These are phyloP conservation scores for Catonia carolina DNA, from an alignment of 2,888 invertebrate species.

Conservation along the genomic window DNA sequence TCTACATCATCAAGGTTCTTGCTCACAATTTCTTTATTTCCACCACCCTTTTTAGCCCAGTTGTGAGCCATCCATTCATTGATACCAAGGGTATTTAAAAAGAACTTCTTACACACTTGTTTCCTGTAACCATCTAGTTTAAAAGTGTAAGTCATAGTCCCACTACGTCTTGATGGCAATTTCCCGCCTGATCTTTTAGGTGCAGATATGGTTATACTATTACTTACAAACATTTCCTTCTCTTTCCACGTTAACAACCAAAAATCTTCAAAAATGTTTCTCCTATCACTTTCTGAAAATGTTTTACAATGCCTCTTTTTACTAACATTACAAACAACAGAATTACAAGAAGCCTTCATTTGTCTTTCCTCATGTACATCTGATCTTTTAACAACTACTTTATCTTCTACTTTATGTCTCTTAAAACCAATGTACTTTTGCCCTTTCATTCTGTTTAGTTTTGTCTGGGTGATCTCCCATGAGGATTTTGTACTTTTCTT, in stretches of 20 bases:
- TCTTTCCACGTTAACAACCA: slow-evolving; percentile 1
- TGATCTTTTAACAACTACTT: too few species aligned
- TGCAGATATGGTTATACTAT: slow-evolving; percentile 1
- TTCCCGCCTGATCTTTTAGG: too few species aligned
- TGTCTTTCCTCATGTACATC: too few species aligned
- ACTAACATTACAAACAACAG: not conserved
- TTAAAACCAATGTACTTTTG: too few species aligned
- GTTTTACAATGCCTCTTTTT: not conserved
- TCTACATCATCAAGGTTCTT: too few species aligned
- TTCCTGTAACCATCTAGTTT: slow-evolving; percentile 5
- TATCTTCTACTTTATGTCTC: too few species aligned
- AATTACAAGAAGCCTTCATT: slow-evolving; percentile 1
- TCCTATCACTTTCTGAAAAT: not conserved
- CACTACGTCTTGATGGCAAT: too few species aligned
- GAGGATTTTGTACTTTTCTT: too few species aligned
- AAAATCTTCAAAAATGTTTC: slow-evolving; percentile 3
- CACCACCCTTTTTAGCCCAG: slow-evolving; percentile 6
- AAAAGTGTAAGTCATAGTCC: slow-evolving; percentile 6
- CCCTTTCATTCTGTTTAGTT: too few species aligned
- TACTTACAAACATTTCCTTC: slow-evolving; percentile 5
- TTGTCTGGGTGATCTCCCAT: too few species aligned
- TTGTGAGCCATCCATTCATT: not conserved
- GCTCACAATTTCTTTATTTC: too few species aligned
- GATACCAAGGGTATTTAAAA: not conserved
- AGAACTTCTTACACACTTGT: slow-evolving; percentile 8